A percentile compares a stretch with the other conserved stretches of the same genome.
Conservation (phyloP, 1,140 invertebrate species). For the Caerostris darwini region DNA sequence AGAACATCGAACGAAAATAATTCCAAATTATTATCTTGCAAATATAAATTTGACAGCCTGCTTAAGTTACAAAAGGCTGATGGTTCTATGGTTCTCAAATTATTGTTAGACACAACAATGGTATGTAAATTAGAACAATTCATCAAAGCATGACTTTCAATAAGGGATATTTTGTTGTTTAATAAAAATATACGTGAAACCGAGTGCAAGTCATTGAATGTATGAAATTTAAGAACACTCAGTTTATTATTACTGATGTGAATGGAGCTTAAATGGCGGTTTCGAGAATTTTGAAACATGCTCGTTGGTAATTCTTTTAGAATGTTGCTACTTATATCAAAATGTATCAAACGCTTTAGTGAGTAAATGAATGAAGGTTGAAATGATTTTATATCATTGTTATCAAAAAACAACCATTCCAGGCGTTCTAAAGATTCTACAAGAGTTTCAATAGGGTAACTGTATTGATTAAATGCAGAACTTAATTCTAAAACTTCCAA, state of each 20-base stretch:
- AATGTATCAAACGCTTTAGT: conserved; percentile 89
- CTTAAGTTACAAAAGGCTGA: conserved; percentile 87
- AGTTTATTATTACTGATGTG: conserved; percentile 88
- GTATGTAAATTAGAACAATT: conserved; percentile 87
- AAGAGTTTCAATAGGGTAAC: not conserved
- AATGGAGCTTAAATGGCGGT: conserved; percentile 87
- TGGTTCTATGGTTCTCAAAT: conserved; percentile 80
- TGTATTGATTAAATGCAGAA: conserved; percentile 12
- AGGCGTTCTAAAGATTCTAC: conserved; percentile 85
- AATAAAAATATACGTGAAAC: conserved; percentile 28
- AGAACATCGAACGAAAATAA: conserved; percentile 89
- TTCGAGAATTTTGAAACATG: conserved; percentile 84
- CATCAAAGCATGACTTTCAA: conserved; percentile 84
- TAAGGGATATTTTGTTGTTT: conserved; percentile 79
- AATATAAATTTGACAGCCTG: conserved; percentile 87
- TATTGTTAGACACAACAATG: conserved; percentile 85
- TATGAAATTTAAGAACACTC: conserved; percentile 77
- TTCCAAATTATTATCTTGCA: conserved; percentile 87
- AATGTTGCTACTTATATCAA: conserved; percentile 91
- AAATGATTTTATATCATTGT: conserved; percentile 90
- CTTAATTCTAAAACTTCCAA: conserved; percentile 89
- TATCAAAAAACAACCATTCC: conserved; percentile 92
- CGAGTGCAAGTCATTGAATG: conserved; percentile 19
- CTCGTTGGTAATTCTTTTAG: conserved; percentile 84
- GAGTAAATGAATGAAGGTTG: conserved; percentile 84